Evolutionary conservation across 2,888 invertebrate genomes (phyloP).

Genomic region (Drosophila suboccidentalis): DNA sequence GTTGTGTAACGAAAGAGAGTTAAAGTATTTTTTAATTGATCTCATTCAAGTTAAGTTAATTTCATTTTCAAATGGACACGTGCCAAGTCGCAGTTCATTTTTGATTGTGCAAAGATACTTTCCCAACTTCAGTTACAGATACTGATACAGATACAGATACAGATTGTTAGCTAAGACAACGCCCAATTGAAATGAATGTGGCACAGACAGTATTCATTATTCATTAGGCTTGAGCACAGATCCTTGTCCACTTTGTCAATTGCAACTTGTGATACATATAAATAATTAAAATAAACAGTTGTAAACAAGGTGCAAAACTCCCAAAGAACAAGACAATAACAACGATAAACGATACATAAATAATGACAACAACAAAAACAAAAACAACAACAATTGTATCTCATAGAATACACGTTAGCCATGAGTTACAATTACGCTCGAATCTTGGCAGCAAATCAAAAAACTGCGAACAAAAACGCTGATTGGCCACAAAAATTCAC

Average conservation of each 20-base stretch:
- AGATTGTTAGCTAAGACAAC: slow-evolving; percentile 17
- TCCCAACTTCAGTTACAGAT: slow-evolving; percentile 32
- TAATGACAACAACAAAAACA: slow-evolving; percentile 26
- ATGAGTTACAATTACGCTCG: slow-evolving; percentile 77
- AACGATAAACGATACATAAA: slow-evolving; percentile 25
- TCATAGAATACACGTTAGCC: slow-evolving; percentile 81
- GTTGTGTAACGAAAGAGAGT: slow-evolving; percentile 52
- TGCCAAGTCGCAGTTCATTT: slow-evolving; percentile 48
- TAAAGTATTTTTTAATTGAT: slow-evolving; percentile 68
- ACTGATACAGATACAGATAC: slow-evolving; percentile 9
- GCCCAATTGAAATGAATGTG: slow-evolving; percentile 49
- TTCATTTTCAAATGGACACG: slow-evolving; percentile 60
- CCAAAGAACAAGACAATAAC: slow-evolving; percentile 62
- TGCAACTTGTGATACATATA: slow-evolving; percentile 69
- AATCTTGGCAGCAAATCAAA: slow-evolving; percentile 78
- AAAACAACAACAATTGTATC: slow-evolving; percentile 47
- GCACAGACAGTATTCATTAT: slow-evolving; percentile 51
- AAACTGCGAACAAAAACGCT: slow-evolving; percentile 80
- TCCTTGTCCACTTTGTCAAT: slow-evolving; percentile 79
- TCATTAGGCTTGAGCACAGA: slow-evolving; percentile 62
- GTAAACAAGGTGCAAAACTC: slow-evolving; percentile 71
- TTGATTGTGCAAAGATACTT: slow-evolving; percentile 53
- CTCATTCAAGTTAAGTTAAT: slow-evolving; percentile 41
- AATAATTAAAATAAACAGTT: slow-evolving; percentile 77
- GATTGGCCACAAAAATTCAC: slow-evolving; percentile 82